phyloP scores from a whole-genome alignment of 2,888 invertebrate genomes.

The Acleris holmiana region DNA sequence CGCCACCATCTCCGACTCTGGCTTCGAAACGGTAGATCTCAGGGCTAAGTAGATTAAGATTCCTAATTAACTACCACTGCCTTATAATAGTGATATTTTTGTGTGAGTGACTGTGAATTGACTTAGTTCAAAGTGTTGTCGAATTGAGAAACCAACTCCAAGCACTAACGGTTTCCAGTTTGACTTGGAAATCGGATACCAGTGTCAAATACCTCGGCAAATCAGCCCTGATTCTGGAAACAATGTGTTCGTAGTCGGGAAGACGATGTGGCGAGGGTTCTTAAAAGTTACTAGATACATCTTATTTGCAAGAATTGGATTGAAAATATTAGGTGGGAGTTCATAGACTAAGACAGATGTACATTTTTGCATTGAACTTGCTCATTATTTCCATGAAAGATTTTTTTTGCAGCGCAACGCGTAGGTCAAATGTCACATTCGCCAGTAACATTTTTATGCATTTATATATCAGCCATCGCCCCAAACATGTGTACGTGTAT shows the following conservation, averaged over 20 bases:
- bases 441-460: too few species aligned
- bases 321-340: too few species aligned
- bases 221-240: not conserved
- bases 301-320: too few species aligned
- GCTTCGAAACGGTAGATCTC: conserved; percentile 79
- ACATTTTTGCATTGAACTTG: too few species aligned
- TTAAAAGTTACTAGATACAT: conserved; percentile 19
- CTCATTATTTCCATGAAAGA: too few species aligned
- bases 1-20: conserved; percentile 67
- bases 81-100: conserved; percentile 48
- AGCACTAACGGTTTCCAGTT: conserved; percentile 28
- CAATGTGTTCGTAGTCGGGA: conserved; percentile 17
- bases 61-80: conserved; percentile 44
- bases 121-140: conserved; percentile 31
- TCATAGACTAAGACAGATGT: too few species aligned
- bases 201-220: not conserved
- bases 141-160: conserved; percentile 20
- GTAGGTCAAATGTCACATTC: too few species aligned
- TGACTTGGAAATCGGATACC: conserved; percentile 22
- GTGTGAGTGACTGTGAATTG: conserved; percentile 37
- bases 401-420: too few species aligned
- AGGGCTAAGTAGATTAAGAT: conserved; percentile 58
- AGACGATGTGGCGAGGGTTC: conserved; percentile 16
- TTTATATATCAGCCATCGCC: too few species aligned
- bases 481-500: too few species aligned